These are phyloP conservation scores for Synergus laeviventris DNA, from an alignment of 2,888 invertebrate genomes.

Conservation along the genomic window DNA sequence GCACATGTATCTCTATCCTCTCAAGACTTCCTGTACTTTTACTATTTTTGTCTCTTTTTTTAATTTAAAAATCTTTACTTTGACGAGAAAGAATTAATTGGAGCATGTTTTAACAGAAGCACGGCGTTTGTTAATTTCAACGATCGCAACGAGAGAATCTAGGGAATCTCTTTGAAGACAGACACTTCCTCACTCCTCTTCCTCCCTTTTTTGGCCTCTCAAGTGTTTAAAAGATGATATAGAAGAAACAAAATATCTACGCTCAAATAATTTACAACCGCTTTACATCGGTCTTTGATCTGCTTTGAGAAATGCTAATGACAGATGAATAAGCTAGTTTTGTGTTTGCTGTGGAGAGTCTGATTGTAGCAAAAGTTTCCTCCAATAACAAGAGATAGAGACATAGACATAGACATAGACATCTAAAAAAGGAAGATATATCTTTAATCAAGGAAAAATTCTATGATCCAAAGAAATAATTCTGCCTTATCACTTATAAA, in stretches of 20 bases:
- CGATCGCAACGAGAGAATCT: constrained; percentile 18
- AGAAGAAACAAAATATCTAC: constrained; percentile 24
- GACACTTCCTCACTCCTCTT: neutral
- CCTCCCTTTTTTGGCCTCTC: neutral
- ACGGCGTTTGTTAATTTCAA: neutral
- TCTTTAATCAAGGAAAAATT: too few species aligned
- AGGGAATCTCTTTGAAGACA: constrained; percentile 22
- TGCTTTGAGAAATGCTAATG: neutral
- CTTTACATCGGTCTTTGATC: constrained; percentile 9
- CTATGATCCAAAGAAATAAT: too few species aligned
- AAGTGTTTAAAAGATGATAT: constrained; percentile 6
- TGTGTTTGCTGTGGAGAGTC: too few species aligned
- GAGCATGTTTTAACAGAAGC: constrained; percentile 1
- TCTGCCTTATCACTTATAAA: too few species aligned
- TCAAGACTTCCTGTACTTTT: neutral
- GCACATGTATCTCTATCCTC: neutral
- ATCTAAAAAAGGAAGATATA: too few species aligned
- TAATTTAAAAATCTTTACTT: neutral
- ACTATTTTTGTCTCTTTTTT: neutral
- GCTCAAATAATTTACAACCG: constrained; percentile 19
- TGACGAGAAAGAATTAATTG: neutral
- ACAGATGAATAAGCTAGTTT: neutral
- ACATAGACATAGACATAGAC: too few species aligned
- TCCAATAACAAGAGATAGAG: too few species aligned
- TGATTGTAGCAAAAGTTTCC: too few species aligned